Base-by-base conservation (phyloP, 2,113 vertebrate genomes). In the Limnothrissa miodon region DNA sequence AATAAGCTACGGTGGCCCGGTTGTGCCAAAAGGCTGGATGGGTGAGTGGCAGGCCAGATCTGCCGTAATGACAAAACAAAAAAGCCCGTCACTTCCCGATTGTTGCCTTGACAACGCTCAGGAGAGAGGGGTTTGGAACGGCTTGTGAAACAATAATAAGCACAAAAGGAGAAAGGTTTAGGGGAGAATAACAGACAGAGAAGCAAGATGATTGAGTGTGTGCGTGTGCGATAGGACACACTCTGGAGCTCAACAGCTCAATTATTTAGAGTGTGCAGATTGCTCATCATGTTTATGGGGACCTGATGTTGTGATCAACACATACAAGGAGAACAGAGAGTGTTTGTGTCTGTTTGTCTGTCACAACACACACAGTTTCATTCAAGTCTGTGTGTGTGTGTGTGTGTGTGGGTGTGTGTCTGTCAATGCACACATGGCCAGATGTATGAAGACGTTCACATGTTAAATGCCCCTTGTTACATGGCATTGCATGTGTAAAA, bases 1-100 rank as follows among this genome's bases (percentile, higher is more conserved):
- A 92, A 90, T 87, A 87, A 88, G 87, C 89, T 84, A 87, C 87
- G 85, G 83, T 91, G 91, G 83, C 89, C 90, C 81, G 90, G 84
- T 93, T 93, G 86, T 87, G 79, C 86, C 88, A 85, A 84, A n/a
- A 79, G 81, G 81, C 81, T 85, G 78, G 86, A 78, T 87, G 46
- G 81, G 74, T 88, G 87, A 91, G 80, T 88, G 89, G 80, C 90
- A 90, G 87, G 51, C 62, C 45, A 84, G 86, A 87, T 87, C 86
- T 45, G 62, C 79, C 84, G 81, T 87, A 90, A 91, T 86, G 83
- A 91, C 83, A 89, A 85, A 90, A 88, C 86, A 90, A 89, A 89
- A 89, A 84, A 86, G 81, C 56, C 84, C 78, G 45, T 87, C 88
- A 86, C 83, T 90, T 87, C 87, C 62, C 88, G 83, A 62, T 85